phyloP scores from a whole-genome alignment of 1,140 invertebrate genomes.

The Macrobrachium rosenbergii region DNA sequence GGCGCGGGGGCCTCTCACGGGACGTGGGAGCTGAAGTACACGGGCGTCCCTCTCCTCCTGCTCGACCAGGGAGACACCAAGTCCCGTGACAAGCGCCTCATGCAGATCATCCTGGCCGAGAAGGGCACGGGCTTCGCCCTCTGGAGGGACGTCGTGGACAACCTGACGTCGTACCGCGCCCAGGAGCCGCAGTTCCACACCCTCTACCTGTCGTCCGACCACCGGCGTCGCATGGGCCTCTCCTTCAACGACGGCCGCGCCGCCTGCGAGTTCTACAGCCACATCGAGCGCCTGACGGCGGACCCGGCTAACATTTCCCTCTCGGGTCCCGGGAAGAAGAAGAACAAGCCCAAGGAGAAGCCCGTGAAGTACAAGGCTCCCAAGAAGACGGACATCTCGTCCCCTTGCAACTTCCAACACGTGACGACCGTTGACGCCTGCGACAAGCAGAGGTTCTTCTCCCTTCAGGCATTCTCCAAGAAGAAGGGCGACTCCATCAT shows the following conservation, averaged over 20 bases:
- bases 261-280: slow-evolving; percentile 77
- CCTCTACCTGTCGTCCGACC: slow-evolving; percentile 72
- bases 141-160: slow-evolving; percentile 87
- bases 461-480: slow-evolving; percentile 73
- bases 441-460: slow-evolving; percentile 79
- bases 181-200: slow-evolving; percentile 72
- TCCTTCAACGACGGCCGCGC: slow-evolving; percentile 84
- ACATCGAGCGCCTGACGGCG: slow-evolving; percentile 77
- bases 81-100: slow-evolving; percentile 79
- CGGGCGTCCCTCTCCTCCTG: slow-evolving; percentile 85
- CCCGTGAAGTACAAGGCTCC: slow-evolving; percentile 74
- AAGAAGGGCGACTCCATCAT: slow-evolving; percentile 3
- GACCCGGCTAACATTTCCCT: slow-evolving; percentile 86
- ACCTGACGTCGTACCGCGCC: slow-evolving; percentile 73
- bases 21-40: slow-evolving; percentile 82
- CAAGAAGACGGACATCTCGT: slow-evolving; percentile 86
- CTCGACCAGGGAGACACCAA: slow-evolving; percentile 82
- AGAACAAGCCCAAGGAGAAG: slow-evolving; percentile 71
- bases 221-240: slow-evolving; percentile 76
- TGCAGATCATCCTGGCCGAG: slow-evolving; percentile 85
- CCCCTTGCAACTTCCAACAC: slow-evolving; percentile 89
- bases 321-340: slow-evolving; percentile 70
- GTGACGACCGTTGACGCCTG: slow-evolving; percentile 83
- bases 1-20: slow-evolving; percentile 65
- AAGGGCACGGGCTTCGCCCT: slow-evolving; percentile 86